Evolutionary conservation across 2,888 invertebrate species (phyloP).

Genomic region (Smittia aterrima): DNA sequence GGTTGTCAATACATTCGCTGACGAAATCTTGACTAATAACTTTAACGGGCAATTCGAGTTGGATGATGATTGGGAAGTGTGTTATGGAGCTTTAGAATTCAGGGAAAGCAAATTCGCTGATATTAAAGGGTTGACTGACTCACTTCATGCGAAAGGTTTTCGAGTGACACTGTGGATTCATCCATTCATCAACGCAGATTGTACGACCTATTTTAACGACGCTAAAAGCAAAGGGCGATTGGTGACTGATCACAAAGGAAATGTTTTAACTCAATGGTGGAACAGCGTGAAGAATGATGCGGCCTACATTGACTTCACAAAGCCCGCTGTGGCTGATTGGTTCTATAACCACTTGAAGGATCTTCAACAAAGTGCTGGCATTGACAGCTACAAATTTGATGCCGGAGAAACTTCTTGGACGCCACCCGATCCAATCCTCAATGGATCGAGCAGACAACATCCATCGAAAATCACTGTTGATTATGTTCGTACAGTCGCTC

Average conservation of each 20-base stretch:
- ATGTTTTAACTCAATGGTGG: slow-evolving; percentile 55
- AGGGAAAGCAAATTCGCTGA: slow-evolving; percentile 68
- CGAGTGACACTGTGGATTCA: slow-evolving; percentile 80
- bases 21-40: slow-evolving; percentile 63
- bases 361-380: slow-evolving; percentile 61
- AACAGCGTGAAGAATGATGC: slow-evolving; percentile 53
- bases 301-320: slow-evolving; percentile 68
- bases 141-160: slow-evolving; percentile 66
- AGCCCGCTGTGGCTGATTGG: slow-evolving; percentile 60
- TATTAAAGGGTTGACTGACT: slow-evolving; percentile 60
- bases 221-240: slow-evolving; percentile 58
- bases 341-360: slow-evolving; percentile 54
- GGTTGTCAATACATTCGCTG: slow-evolving; percentile 63
- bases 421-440: slow-evolving; percentile 60
- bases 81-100: slow-evolving; percentile 78
- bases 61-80: slow-evolving; percentile 84
- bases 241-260: slow-evolving; percentile 53
- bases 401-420: slow-evolving; percentile 70
- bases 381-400: slow-evolving; percentile 76
- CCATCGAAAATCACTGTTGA: slow-evolving; percentile 54
- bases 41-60: slow-evolving; percentile 80
- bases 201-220: slow-evolving; percentile 61
- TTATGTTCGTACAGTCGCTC: slow-evolving; percentile 57
- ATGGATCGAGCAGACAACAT: slow-evolving; percentile 55
- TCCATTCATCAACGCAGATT: slow-evolving; percentile 78